Base-by-base conservation (phyloP, 1,140 invertebrate genomes). In the Calliopsis andreniformis region DNA sequence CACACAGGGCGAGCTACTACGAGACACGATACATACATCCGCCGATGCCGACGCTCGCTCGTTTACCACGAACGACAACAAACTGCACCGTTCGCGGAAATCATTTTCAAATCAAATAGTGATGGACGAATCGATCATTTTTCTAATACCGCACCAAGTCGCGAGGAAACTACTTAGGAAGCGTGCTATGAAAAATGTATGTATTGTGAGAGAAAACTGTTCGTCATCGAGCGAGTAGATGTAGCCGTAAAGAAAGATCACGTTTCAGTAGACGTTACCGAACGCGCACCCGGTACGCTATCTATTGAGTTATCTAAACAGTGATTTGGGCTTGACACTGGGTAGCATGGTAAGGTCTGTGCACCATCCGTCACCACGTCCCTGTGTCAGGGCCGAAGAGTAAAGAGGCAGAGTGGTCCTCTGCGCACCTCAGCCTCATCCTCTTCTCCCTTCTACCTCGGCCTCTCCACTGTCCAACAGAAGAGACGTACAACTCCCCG, bases 401-500 rank as follows among this genome's bases (percentile, higher is more conserved):
- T 67, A 59, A 79, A 72, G 68, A 69, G 69, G 53, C 70, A 66
- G 61, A 39, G 64, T 62, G 73, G 43, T 55, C 58, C 67, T 71
- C 59, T 43, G 56, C 71, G 67, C 70, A 61, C 66, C 77, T 76
- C 58, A 5, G 18, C 59, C 39, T 63, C 62, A 20, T 71, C 62
- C 59, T 61, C 69, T 58, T 68, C 67, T 64, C 72, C 25, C 61
- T 76, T 80, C 59, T 75, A 64, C 68, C 75, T 70, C 56, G 53
- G 39, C n/a, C 58, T 71, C 82, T 59, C 67, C 76, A 70, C 78
- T 86, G 86, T 88, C 86, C 80, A 78, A n/a, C 78, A 77, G 75
- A 64, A 88, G 87, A 89, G 88, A 90, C 87, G 69, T 88, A 89
- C 88, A 88, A 82, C 89, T 89, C 80, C 87, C 64, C 61, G 80